Base-by-base conservation (phyloP, 2,113 vertebrate genomes). In the Sisor rabdophorus region DNA sequence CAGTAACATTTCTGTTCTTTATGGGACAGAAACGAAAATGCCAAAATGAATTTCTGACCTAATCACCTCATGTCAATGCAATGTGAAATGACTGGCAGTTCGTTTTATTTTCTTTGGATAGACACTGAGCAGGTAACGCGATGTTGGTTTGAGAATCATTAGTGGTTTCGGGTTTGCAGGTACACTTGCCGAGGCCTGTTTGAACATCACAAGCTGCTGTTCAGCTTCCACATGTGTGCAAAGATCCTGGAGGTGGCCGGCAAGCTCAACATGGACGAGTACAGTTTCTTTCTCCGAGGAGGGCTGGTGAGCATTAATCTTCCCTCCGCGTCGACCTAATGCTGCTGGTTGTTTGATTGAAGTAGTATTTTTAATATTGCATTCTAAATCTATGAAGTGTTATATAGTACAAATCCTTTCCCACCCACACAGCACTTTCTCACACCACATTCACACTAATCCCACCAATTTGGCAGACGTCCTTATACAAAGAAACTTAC, bases 191-290 rank as follows among this genome's bases (percentile, higher is more conserved):
- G 92, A 0, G 94, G 93, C 36, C 91, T 97, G 75, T 96, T 97
- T 67, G 94, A 96, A 76, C 87, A 86, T 54, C 95, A 96, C 88
- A 96, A 95, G 88, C 89, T 96, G 24, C 92, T 96, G 16, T 95
- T 96, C 88, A 96, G 95, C 80, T 96, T 97, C 85, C 94, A 94
- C 70, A 94, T 94, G 91, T 96, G 95, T 11, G 89, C 86, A 79
- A 96, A 94, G 88, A 94, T 97, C 86, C 87, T 96, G 72, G 92
- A 95, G 82, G 91, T 88, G 2, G 86, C 93, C 0, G 93, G 93
- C 73, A 92, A 91, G 24, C 92, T 96, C 78, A 93, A 94, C 88
- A 91, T 92, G 92, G 92, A 95, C 0, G 95, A 97, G 75, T 96
- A 95, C 86, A 92, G 79, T 84, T 95, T 96, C 89, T 95, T 96